Conservation (phyloP, 2,888 invertebrate genomes). For the Lacanobia oleracea region DNA sequence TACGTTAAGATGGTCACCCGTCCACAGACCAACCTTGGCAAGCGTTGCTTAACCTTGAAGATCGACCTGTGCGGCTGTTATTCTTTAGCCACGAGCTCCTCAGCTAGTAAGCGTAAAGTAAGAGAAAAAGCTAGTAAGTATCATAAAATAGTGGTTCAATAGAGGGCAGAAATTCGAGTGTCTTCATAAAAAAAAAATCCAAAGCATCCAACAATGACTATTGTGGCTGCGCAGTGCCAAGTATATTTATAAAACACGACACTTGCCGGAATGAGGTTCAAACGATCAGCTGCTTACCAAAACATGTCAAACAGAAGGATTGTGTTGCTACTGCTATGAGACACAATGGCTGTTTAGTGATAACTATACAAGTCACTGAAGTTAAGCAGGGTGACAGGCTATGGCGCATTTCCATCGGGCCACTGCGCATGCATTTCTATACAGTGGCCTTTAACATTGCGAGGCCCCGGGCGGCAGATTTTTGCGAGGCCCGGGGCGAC, state of each 20-base stretch:
- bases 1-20: no score
- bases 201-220: slow-evolving; percentile 27
- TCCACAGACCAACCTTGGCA: no score
- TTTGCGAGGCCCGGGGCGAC: no score
- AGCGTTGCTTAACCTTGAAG: no score
- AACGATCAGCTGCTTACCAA: slow-evolving; percentile 25
- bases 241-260: slow-evolving; percentile 48
- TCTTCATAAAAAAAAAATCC: slow-evolving; percentile 4
- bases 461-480: no score
- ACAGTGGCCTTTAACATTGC: no score
- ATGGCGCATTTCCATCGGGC: no score
- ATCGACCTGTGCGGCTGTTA: no score
- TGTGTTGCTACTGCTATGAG: background rate
- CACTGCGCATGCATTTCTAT: background rate
- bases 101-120: no score
- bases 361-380: background rate
- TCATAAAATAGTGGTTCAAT: no score
- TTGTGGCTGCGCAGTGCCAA: background rate
- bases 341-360: slow-evolving; percentile 19
- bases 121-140: no score
- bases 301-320: slow-evolving; percentile 18
- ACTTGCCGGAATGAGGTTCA: background rate
- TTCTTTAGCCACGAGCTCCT: no score
- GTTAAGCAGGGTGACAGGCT: background rate
- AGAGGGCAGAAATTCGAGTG: background rate